Percentiles rank a stretch among this genome's conserved stretches.
Evolutionary conservation across 2,797 vertebrate genomes (phyloP).

Genomic region (Micrastur ruficollis): DNA sequence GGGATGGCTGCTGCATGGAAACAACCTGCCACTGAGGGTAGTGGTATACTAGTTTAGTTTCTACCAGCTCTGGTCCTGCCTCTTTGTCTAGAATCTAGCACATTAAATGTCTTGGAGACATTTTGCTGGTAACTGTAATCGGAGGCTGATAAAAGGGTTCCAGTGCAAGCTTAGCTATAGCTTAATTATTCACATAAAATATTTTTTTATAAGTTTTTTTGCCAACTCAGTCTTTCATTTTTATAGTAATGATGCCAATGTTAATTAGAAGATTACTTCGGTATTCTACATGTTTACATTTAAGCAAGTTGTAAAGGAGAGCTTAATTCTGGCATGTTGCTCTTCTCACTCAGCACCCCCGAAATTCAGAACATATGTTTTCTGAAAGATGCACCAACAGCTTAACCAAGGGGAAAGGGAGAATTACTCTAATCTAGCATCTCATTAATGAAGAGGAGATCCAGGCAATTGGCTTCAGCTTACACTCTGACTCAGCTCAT

Average conservation of each 20-base stretch:
- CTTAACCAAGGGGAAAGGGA: conserved; percentile 34
- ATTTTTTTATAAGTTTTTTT: conserved; percentile 31
- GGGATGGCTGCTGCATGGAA: not conserved
- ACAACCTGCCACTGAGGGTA: not conserved
- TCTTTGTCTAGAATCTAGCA: not conserved
- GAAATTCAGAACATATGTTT: conserved; percentile 52
- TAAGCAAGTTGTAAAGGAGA: not conserved
- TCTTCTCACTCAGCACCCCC: conserved; percentile 61
- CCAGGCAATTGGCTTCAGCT: conserved; percentile 16
- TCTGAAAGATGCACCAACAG: conserved; percentile 26
- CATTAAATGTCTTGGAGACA: not conserved
- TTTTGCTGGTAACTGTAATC: conserved; percentile 43
- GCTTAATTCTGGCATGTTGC: not conserved
- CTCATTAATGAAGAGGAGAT: conserved; percentile 49
- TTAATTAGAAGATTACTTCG: conserved; percentile 60
- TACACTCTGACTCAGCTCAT: conserved; percentile 1
- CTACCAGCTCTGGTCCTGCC: not conserved
- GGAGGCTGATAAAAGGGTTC: conserved; percentile 51
- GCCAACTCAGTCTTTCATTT: conserved; percentile 58
- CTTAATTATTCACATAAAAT: conserved; percentile 69
- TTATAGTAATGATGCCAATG: conserved; percentile 47
- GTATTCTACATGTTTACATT: not conserved
- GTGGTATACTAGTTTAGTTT: not conserved
- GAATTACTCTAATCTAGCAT: conserved; percentile 56
- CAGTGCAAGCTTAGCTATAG: conserved; percentile 34